Evolutionary conservation across 2,888 invertebrate genomes (phyloP), one percentile per base, ranked within the genome.

Genomic region (Platycheirus rosarum): DNA sequence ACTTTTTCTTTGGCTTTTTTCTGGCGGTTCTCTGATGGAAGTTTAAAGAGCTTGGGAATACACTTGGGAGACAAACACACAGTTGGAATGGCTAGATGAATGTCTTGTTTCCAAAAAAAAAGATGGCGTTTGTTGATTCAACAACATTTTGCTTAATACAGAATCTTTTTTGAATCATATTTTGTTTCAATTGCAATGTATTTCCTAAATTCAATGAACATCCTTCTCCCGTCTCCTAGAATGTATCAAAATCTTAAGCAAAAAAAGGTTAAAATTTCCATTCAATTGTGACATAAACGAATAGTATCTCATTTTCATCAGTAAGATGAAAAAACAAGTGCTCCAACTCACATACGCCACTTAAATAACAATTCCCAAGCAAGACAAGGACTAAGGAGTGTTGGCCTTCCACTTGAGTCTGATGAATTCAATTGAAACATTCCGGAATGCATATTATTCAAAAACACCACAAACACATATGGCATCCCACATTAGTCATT

Each of bases 381-480:
- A 29, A 29, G 60, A 66, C 70, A 62, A 62, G 62, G 70, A 66
- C 60, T 68, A 42, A 74, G 62, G 44, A 44, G 69, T 37, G 44
- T n/a, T n/a, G 65, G 70, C 48, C 48, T 53, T 48, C 71, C 76
- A 77, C 76, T 71, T 63, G 75, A 79, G 42, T 40, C 16, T 55
- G 63, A 76, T 78, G 37, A 75, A 68, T 75, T 75, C 51, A 53
- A 68, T 75, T 75, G 51, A 66, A 78, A 71, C 71, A 77, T 69
- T 75, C 79, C 49, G 23, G 46, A 57, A 63, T 65, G 71, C 71
- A 78, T 68, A 69, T 57, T 60, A 42, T 23, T 60, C 65, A 63
- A 46, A 57, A 46, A 57, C 35, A 46, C 60, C 26, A 57, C 40
- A 35, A 57, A 57, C 75, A 62, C 78, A 80, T 32, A 75, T 65